These are phyloP conservation scores for Phengaris alcon DNA, from an alignment of 2,888 invertebrate species.

Conservation along the genomic window DNA sequence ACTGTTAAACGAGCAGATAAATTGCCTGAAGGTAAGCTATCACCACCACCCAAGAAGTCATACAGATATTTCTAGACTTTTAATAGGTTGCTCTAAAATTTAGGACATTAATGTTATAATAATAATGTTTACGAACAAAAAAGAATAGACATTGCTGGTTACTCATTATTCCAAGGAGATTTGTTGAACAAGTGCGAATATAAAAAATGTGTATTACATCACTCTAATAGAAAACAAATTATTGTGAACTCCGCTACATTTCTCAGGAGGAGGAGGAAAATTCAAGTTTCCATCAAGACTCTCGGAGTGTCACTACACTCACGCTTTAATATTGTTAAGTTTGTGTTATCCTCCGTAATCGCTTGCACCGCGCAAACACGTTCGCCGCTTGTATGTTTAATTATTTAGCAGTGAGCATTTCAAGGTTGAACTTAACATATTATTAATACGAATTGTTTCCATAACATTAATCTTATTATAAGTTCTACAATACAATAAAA, in stretches of 20 bases:
- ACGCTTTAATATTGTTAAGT: conserved; percentile 25
- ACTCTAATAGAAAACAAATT: neutral
- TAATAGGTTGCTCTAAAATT: too few relatives aligned
- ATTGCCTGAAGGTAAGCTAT: too few relatives aligned
- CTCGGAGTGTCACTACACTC: neutral
- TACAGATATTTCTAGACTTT: too few relatives aligned
- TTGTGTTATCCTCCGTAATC: conserved; percentile 26
- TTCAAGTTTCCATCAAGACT: conserved; percentile 16
- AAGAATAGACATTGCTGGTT: too few relatives aligned
- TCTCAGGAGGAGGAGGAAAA: neutral
- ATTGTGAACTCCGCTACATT: neutral
- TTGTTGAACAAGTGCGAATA: neutral
- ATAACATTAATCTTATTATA: neutral
- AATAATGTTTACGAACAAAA: too few relatives aligned
- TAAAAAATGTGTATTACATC: neutral
- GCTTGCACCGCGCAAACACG: neutral
- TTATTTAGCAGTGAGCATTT: conserved; percentile 7
- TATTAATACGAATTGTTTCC: neutral
- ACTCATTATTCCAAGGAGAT: neutral
- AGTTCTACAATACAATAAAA: neutral
- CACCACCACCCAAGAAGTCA: too few relatives aligned
- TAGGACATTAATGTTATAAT: too few relatives aligned
- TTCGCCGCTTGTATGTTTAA: neutral
- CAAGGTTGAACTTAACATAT: conserved; percentile 14
- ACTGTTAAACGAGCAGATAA: too few relatives aligned